Base-by-base conservation (phyloP, 2,113 vertebrate species). In the Plectropomus leopardus region DNA sequence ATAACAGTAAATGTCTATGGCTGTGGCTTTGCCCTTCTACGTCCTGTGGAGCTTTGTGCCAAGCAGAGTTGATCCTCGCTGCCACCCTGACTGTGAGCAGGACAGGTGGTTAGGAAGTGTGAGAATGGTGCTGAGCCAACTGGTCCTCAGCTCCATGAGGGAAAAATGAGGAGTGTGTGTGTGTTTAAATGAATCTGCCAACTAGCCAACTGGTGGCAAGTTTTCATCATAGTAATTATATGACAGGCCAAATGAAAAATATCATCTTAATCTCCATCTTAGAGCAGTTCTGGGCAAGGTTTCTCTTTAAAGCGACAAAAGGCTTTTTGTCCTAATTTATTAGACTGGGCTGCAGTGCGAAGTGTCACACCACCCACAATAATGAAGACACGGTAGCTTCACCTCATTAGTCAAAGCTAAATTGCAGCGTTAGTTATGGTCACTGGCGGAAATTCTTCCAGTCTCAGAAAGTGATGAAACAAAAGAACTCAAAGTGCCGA, bases 81-180 rank as follows among this genome's bases (percentile, higher is more conserved):
- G 65, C 47, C 59, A 14, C 67, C 26, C 58, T 44, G 61, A 69
- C 88, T 61, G 82, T 28, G 80, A 80, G 80, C 72, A 48, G 66
- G 65, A 77, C 84, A 76, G 89, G 83, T 84, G 87, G 84, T 64
- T 72, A 79, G 88, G 85, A 84, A 85, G 85, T 80, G 80, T 76
- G 54, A 64, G 42, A 40, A 69, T 21, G 76, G 0, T 7, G 23
- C 26, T 3, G 53, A 0, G 88, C 87, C 87, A 88, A 78, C 10
- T 65, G 81, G 79, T 76, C 23, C 16, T 72, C 71, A 75, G 23
- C 68, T 65, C 76, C 7, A 15, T 54, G 53, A 47, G 57, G 16
- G 40, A 71, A 59, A 73, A 66, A 21, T 50, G 26, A 67, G 67
- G 69, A 47, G 72, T 50, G 42, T 44, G 48, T 40, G 58, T 36